Evolutionary conservation across 1,140 invertebrate species (phyloP), one percentile per base, ranked within the genome.

Genomic region (Zaprionus davidi): DNA sequence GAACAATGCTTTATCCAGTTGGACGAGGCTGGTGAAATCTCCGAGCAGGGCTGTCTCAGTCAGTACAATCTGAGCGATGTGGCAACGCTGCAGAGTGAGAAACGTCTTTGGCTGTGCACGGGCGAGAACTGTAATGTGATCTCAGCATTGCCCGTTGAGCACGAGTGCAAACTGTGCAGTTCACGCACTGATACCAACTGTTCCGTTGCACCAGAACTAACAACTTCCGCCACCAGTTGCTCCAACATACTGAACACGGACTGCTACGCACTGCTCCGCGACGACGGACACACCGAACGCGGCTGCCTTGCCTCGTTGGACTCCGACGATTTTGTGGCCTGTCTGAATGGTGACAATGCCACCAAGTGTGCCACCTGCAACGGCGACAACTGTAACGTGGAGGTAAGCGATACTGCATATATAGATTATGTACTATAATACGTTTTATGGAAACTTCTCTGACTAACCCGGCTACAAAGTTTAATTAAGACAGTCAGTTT

Each of bases 1-100:
- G 91, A 92, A 49, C 75, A 80, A 4, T 92, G 91, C 62, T 92
- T 85, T 20, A 87, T 92, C 24, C 58, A 87, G 24, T 22, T 81
- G 11, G 79, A 92, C 53, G 75, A 80, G 1, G 20, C 55, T 0
- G 67, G 58, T 3, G 17, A 59, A 2, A 70, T 92, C 28, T 38
- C 28, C 11, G 79, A 84, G 13, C 34, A 81, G 65, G 91, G 91
- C 5, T 92, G 91, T 60, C 71, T 84, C 7, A 92, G 78, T 36
- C 78, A 92, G 20, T 92, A 78, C 72, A 91, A 92, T 65, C 74
- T 81, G 0, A 79, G 70, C 34, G 91, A 92, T 26, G 79, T 75
- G 3, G 28, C 28, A 1, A 2, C 58, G 1, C 46, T 91, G 22
- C 28, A 81, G 15, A 41, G 46, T 4, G 68, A 57, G 7, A 90